A percentile compares a stretch with the other conserved stretches of the same genome.
Evolutionary conservation across 2,113 vertebrate species (phyloP).

Genomic region (Platichthys flesus): DNA sequence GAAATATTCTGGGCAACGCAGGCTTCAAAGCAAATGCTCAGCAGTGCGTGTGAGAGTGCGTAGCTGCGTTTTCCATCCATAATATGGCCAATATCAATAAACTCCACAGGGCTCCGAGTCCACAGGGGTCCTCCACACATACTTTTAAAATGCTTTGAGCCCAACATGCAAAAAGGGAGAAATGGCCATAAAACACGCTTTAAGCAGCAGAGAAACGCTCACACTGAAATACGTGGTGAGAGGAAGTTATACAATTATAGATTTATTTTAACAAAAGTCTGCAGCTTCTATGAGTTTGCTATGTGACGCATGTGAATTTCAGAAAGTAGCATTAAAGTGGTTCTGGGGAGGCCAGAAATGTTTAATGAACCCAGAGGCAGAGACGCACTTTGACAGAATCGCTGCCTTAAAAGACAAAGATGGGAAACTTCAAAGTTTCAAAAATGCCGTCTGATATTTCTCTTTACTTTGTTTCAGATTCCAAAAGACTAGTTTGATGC

Average conservation of each 20-base stretch:
- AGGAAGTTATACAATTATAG: background rate
- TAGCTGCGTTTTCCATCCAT: slow-evolving; percentile 18
- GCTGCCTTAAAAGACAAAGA: slow-evolving; percentile 44
- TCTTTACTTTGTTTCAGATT: slow-evolving; percentile 42
- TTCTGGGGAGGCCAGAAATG: background rate
- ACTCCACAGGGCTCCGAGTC: slow-evolving; percentile 5
- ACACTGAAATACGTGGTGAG: background rate
- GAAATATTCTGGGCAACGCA: slow-evolving; percentile 44
- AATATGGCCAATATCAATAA: slow-evolving; percentile 45
- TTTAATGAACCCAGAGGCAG: slow-evolving; percentile 54
- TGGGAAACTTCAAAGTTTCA: no score
- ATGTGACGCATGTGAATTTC: background rate
- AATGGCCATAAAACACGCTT: slow-evolving; percentile 4
- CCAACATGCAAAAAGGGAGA: background rate
- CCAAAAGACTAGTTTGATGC: slow-evolving; percentile 26
- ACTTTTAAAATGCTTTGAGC: slow-evolving; percentile 26
- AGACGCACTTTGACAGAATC: slow-evolving; percentile 35
- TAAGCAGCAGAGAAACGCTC: background rate
- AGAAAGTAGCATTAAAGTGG: background rate
- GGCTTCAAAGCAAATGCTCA: background rate
- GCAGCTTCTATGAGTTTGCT: background rate
- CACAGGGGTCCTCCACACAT: background rate
- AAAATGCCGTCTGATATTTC: slow-evolving; percentile 29
- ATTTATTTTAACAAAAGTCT: slow-evolving; percentile 7
- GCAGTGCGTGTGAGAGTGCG: slow-evolving; percentile 16